Evolutionary conservation across 2,888 invertebrate genomes (phyloP), one percentile per base, ranked within the genome.

Genomic region (Orthonychiurus folsomi): DNA sequence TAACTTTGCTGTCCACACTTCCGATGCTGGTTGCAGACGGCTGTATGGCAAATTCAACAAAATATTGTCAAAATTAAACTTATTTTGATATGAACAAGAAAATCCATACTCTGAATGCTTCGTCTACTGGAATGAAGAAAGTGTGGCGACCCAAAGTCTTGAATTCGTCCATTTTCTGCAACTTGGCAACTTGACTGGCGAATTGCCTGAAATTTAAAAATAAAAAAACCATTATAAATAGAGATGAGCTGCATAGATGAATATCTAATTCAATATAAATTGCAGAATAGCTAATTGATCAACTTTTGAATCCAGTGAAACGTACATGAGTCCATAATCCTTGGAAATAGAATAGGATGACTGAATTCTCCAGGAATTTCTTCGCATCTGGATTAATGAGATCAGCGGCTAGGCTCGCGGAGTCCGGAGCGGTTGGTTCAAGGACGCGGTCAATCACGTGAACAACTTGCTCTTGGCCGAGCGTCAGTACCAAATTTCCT

Each of bases 41-140:
- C 48, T 21, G 54, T 47, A 47, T 12, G 15, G 15, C n/a, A 25
- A 15, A 55, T 20, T 55, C 26, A 20, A 15, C 20, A 20, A 15
- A 53, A 55, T 20, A 21, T 24, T n/a, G 24, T 25, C n/a, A 55
- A 55, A 20, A 25, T 55, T 55, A 24, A 5, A 24, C 24, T 55
- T 20, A 55, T 23, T 21, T 5, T 3, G 12, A 26, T 55, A 3
- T 15, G 12, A 21, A 24, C n/a, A 52, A 52, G 3, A 52, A 52
- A 52, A 52, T 18, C 3, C 74, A 79, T 80, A 91, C 91, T 84
- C 86, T 87, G 74, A 91, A 89, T 63, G 90, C 91, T 76, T 90
- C 88, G 77, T 93, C 91, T 53, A 93, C 86, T 5, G 93, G 93
- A 73, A 93, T 86, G 76, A 93, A 89, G 78, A 91, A 93, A 20